Conservation (phyloP, 2,797 vertebrate species). For the Cephalopachus bancanus region DNA sequence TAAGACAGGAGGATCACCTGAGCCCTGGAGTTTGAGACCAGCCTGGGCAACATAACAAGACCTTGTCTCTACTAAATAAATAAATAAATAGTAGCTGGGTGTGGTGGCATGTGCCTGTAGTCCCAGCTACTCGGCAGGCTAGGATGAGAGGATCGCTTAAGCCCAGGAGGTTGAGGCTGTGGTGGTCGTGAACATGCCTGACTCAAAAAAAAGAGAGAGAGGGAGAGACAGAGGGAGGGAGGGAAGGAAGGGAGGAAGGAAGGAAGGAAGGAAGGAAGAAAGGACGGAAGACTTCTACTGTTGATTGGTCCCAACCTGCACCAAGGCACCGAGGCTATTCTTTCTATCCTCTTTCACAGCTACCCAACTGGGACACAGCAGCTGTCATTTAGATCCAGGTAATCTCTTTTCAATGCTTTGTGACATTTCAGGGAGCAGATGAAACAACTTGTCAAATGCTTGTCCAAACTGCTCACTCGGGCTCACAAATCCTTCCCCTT, state of each 20-base stretch:
- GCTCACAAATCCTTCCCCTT: conserved; percentile 18
- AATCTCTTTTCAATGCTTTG: conserved; percentile 48
- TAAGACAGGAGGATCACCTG: neutral
- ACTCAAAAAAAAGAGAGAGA: neutral
- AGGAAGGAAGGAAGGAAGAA: no score
- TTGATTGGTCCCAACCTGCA: neutral
- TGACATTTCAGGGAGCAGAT: conserved; percentile 69
- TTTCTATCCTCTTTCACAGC: conserved; percentile 23
- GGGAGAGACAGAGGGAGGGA: no score
- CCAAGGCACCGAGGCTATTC: neutral
- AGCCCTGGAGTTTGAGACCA: neutral
- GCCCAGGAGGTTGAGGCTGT: neutral
- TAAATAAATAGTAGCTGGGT: neutral
- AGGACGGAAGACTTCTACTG: no score
- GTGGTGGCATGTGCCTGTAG: neutral
- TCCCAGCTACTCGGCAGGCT: neutral
- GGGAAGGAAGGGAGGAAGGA: no score
- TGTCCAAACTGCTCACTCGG: conserved; percentile 21
- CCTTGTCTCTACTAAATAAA: neutral
- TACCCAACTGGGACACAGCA: neutral
- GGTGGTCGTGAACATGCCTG: neutral
- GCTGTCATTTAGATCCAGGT: conserved; percentile 64
- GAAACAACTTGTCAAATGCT: conserved; percentile 52
- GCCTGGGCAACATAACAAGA: neutral
- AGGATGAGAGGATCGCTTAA: neutral